Percentiles rank a stretch among this genome's conserved stretches.
phyloP scores from a whole-genome alignment of 2,888 invertebrate species.

The Metopia argyrocephala region DNA sequence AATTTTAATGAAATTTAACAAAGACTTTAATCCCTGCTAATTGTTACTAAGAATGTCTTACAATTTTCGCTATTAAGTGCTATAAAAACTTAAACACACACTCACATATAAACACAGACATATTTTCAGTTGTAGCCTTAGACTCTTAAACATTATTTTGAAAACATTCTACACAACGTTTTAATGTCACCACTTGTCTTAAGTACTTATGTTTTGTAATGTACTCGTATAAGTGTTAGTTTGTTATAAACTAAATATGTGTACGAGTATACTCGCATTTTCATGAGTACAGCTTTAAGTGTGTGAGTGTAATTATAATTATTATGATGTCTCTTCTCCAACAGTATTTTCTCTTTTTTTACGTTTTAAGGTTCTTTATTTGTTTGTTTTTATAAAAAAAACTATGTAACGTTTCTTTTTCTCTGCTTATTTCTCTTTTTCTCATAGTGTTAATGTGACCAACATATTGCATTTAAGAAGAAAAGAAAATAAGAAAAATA shows the following conservation, averaged over 20 bases:
- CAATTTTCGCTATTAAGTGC: slow-evolving; percentile 23
- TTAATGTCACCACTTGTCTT: slow-evolving; percentile 61
- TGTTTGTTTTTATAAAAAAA: slow-evolving; percentile 1
- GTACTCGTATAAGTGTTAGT: slow-evolving; percentile 45
- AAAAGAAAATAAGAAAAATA: not conserved
- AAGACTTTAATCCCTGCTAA: slow-evolving; percentile 24
- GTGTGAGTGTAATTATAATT: slow-evolving; percentile 39
- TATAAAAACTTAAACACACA: slow-evolving; percentile 3
- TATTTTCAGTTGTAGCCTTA: not conserved
- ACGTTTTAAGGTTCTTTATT: not conserved
- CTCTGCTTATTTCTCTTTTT: not conserved
- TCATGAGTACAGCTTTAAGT: not conserved
- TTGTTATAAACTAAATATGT: slow-evolving; percentile 24
- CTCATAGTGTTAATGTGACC: slow-evolving; percentile 45
- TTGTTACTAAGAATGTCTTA: slow-evolving; percentile 22
- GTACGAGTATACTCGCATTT: slow-evolving; percentile 2
- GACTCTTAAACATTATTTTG: not conserved
- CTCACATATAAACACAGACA: not conserved
- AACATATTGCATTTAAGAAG: slow-evolving; percentile 32
- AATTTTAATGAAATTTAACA: slow-evolving; percentile 23
- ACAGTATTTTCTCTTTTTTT: slow-evolving; percentile 23
- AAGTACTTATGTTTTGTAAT: slow-evolving; percentile 54
- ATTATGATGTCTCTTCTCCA: slow-evolving; percentile 51
- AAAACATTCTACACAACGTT: slow-evolving; percentile 45
- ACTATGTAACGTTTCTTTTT: slow-evolving; percentile 16